These are phyloP conservation scores for Nycteola revayana DNA, from an alignment of 2,888 invertebrate species.

Conservation along the genomic window DNA sequence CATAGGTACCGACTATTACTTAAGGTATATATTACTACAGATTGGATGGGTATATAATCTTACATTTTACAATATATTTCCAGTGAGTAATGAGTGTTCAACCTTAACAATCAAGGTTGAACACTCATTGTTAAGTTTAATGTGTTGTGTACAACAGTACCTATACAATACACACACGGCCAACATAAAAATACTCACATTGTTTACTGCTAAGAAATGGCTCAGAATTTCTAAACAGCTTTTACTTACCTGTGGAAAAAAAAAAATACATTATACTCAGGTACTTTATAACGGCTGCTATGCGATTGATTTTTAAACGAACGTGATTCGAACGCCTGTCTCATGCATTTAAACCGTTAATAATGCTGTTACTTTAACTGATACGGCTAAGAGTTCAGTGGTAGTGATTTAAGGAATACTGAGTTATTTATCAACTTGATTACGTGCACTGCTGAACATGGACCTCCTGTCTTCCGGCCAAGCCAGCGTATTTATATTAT, in stretches of 20 bases:
- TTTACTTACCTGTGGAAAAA: constrained; percentile 68
- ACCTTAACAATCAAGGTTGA: constrained; percentile 30
- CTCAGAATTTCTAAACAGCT: constrained; percentile 49
- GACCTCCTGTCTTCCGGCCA: too few species aligned
- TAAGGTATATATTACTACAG: too few species aligned
- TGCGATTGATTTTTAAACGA: constrained; percentile 26
- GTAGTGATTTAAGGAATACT: too few species aligned
- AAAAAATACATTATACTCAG: constrained; percentile 49
- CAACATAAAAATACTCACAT: constrained; percentile 31
- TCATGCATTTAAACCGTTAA: too few species aligned
- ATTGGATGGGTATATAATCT: too few species aligned
- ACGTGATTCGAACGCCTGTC: constrained; percentile 23
- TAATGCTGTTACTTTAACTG: too few species aligned
- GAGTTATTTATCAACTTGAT: too few species aligned
- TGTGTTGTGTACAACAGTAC: constrained; percentile 7
- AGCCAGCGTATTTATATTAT: too few species aligned
- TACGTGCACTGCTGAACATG: too few species aligned
- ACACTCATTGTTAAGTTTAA: constrained; percentile 25
- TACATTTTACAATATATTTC: constrained; percentile 28
- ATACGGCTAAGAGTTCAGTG: too few species aligned
- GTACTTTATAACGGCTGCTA: constrained; percentile 32
- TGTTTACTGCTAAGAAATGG: constrained; percentile 39
- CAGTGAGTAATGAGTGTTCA: too few species aligned
- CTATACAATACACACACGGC: constrained; percentile 10
- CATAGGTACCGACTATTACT: too few species aligned